Conservation (phyloP, 2,888 invertebrate species). For the Polymixis flavicincta region DNA sequence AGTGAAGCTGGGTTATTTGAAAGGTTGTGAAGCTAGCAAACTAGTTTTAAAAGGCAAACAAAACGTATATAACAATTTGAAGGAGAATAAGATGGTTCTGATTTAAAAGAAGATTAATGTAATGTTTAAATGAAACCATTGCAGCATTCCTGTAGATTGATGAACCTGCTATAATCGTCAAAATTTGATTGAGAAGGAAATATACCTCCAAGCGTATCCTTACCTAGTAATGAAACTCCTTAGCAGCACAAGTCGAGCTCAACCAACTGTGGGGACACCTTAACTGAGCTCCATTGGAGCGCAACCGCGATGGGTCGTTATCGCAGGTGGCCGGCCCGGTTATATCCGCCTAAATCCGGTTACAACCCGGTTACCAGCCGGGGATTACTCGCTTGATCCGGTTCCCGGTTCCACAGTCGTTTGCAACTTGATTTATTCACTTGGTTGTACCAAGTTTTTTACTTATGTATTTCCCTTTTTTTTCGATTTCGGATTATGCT, state of each 20-base stretch:
- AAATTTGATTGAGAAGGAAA: slow-evolving; percentile 3
- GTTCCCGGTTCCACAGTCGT: slow-evolving; percentile 80
- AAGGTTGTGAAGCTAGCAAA: background rate
- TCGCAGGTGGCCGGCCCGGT: slow-evolving; percentile 86
- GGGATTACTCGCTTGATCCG: slow-evolving; percentile 87
- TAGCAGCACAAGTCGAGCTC: slow-evolving; percentile 21
- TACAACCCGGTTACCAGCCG: slow-evolving; percentile 84
- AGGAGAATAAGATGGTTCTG: too few species aligned
- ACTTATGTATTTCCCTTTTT: slow-evolving; percentile 60
- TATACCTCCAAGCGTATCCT: background rate
- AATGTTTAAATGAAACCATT: too few species aligned
- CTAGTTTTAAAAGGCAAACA: background rate
- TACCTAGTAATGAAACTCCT: background rate
- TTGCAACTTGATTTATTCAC: slow-evolving; percentile 87
- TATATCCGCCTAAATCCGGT: slow-evolving; percentile 81
- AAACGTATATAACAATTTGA: too few species aligned
- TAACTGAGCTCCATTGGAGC: slow-evolving; percentile 60
- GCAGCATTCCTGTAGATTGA: background rate
- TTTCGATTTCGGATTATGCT: slow-evolving; percentile 55
- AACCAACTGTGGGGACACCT: slow-evolving; percentile 55
- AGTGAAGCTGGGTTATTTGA: slow-evolving; percentile 3
- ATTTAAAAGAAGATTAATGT: background rate
- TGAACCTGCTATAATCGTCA: too few species aligned
- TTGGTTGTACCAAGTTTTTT: slow-evolving; percentile 66
- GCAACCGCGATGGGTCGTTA: slow-evolving; percentile 79